Base-by-base conservation (phyloP, 64 coral and sea anemone species). In the Porites australiensis region DNA sequence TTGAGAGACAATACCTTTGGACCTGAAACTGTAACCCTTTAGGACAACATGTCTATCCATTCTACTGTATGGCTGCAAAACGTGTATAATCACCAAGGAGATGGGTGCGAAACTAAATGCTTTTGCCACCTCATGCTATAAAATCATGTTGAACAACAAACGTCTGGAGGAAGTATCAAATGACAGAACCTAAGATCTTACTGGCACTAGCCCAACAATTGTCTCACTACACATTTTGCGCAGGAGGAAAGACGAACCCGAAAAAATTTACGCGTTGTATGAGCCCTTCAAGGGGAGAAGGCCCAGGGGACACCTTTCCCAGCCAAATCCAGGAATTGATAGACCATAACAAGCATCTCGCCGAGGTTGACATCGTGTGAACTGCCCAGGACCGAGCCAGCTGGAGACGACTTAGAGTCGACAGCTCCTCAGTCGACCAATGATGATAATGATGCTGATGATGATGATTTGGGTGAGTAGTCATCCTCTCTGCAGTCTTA, bases 81-180 rank as follows among this genome's bases (percentile, higher is more conserved):
- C 70, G 8, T 76, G 37, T 13, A 44, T 76, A 44, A 76, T 47
- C 73, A 76, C 73, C 73, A 76, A 76, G 22, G 73, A 76, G 19
- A 76, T 64, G 6, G 16, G 16, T 2, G 61, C 12, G 61, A 64
- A 64, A 64, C 16, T 64, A 13, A 64, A 64, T 4, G 12, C 61
- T 64, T 64, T 64, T 18, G 12, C 61, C 61, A 64, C 61, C 61
- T 13, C 61, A 64, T 64, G 61, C 16, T 64, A 18, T 13, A 64
- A 15, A 15, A 64, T 64, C 61, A 18, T 64, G 6, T 18, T 64
- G 12, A 64, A 18, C 61, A 64, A 3, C 61, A 64, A 64, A 64
- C 61, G 61, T 13, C 2, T 64, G 61, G 61, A 64, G 11, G 16
- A 64, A 64, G 12, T 64, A 10, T 64, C 61, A 64, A 64, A 64